These are phyloP conservation scores for Apis florea DNA, from an alignment of 1,140 invertebrate species.

Conservation along the genomic window DNA sequence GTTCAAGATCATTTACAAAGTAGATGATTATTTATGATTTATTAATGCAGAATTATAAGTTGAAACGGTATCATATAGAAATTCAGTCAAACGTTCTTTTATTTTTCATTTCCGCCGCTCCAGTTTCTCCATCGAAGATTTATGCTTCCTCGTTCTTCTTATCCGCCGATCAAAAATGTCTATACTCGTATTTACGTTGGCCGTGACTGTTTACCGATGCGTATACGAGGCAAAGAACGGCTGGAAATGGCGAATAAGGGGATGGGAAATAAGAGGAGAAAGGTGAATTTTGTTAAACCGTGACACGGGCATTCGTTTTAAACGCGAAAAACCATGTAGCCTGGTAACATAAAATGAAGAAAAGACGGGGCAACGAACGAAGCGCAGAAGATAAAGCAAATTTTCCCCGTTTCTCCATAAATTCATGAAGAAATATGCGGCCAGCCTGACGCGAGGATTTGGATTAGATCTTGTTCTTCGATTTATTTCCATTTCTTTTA, in stretches of 20 bases:
- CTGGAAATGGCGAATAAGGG: conserved; percentile 18
- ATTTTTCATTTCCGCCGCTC: not conserved
- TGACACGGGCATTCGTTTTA: conserved; percentile 19
- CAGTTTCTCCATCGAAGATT: not conserved
- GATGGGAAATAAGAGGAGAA: not conserved
- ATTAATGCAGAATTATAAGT: too few relatives aligned
- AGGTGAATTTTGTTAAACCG: conserved; percentile 33
- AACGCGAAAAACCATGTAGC: conserved; percentile 17
- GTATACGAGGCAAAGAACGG: not conserved
- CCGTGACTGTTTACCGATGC: conserved; percentile 28
- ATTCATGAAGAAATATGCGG: conserved; percentile 34
- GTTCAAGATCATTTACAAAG: too few relatives aligned
- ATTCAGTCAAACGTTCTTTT: not conserved
- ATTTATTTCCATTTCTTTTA: conserved; percentile 2
- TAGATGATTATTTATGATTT: too few relatives aligned
- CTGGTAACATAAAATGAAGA: conserved; percentile 7
- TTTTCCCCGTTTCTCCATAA: conserved; percentile 7
- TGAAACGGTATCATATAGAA: not conserved
- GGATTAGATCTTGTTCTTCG: not conserved
- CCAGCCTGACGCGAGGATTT: not conserved
- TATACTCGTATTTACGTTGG: conserved; percentile 10
- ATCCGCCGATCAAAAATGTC: not conserved
- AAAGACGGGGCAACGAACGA: not conserved
- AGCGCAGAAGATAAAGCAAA: conserved; percentile 29
- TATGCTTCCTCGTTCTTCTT: not conserved